A percentile compares a stretch with the other conserved stretches of the same genome.
These are phyloP conservation scores for Malacoctenus gilli DNA, from an alignment of 2,797 vertebrate species.

Conservation along the genomic window DNA sequence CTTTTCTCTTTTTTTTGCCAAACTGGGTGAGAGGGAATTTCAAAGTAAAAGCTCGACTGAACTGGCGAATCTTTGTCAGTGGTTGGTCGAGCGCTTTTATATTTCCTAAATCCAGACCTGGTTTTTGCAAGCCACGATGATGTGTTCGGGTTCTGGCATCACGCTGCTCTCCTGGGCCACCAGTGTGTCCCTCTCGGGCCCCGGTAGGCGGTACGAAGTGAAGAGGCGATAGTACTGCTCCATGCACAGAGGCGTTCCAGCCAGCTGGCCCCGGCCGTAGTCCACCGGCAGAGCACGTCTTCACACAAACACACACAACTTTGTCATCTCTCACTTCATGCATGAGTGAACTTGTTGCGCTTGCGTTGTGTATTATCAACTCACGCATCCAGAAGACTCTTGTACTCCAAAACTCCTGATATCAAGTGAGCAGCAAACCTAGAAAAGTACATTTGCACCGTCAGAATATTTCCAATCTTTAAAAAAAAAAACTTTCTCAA, in stretches of 20 bases:
- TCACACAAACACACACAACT: slow-evolving; percentile 44
- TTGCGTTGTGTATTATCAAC: slow-evolving; percentile 55
- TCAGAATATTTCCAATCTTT: too few relatives aligned
- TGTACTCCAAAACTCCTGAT: slow-evolving; percentile 94
- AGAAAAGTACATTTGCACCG: slow-evolving; percentile 14
- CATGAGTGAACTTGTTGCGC: neutral
- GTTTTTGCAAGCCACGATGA: slow-evolving; percentile 94
- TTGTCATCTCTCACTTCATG: slow-evolving; percentile 1
- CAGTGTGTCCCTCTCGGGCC: slow-evolving; percentile 87
- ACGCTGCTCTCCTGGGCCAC: slow-evolving; percentile 86
- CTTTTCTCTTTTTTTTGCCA: too few relatives aligned
- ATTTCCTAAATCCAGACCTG: slow-evolving; percentile 84
- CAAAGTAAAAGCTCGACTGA: too few relatives aligned
- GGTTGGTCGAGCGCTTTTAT: too few relatives aligned
- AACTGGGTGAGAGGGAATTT: too few relatives aligned
- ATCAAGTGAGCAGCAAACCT: slow-evolving; percentile 96
- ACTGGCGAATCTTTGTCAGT: too few relatives aligned
- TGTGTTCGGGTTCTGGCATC: slow-evolving; percentile 90
- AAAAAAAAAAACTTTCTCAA: too few relatives aligned
- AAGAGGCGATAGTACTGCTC: slow-evolving; percentile 96
- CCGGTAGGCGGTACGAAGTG: slow-evolving; percentile 92
- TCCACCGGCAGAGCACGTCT: slow-evolving; percentile 88
- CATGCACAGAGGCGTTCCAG: slow-evolving; percentile 92
- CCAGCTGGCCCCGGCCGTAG: slow-evolving; percentile 89
- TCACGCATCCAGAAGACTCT: slow-evolving; percentile 92